phyloP scores from a whole-genome alignment of 1,140 invertebrate species.

The Yoshiicerus persimilis region DNA sequence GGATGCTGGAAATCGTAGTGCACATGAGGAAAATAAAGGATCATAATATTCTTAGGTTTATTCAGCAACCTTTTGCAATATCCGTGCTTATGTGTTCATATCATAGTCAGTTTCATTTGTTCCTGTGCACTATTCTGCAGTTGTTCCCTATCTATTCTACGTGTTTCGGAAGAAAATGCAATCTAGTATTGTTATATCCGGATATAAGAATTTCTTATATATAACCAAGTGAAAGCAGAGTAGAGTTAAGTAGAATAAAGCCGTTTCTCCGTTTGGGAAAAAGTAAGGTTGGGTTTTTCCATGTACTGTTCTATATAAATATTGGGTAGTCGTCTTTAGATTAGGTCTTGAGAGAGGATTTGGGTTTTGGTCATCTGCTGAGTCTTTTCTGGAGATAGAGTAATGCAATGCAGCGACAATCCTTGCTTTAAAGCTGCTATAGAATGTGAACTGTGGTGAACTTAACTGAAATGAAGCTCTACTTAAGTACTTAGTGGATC shows the following conservation, averaged over 20 bases:
- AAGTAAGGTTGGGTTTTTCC: too few species aligned
- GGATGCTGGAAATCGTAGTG: neutral
- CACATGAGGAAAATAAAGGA: neutral
- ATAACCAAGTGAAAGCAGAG: too few species aligned
- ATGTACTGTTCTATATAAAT: neutral
- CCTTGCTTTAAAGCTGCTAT: neutral
- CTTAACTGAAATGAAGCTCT: neutral
- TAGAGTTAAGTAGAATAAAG: too few species aligned
- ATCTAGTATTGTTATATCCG: too few species aligned
- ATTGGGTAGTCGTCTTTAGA: neutral
- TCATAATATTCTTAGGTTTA: neutral
- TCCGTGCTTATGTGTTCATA: neutral
- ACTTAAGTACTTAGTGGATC: neutral
- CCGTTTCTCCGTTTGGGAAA: too few species aligned
- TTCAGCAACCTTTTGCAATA: neutral
- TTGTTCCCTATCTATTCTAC: too few species aligned
- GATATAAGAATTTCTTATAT: too few species aligned
- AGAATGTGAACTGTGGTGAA: neutral
- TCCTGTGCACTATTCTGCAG: too few species aligned
- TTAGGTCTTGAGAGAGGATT: neutral
- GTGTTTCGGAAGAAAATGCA: too few species aligned
- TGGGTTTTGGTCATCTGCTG: neutral
- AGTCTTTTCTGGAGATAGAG: neutral
- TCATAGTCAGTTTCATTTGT: too few species aligned
- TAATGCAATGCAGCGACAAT: neutral